These are phyloP conservation scores for Pungitius pungitius DNA, from an alignment of 2,113 vertebrate genomes.

Conservation along the genomic window DNA sequence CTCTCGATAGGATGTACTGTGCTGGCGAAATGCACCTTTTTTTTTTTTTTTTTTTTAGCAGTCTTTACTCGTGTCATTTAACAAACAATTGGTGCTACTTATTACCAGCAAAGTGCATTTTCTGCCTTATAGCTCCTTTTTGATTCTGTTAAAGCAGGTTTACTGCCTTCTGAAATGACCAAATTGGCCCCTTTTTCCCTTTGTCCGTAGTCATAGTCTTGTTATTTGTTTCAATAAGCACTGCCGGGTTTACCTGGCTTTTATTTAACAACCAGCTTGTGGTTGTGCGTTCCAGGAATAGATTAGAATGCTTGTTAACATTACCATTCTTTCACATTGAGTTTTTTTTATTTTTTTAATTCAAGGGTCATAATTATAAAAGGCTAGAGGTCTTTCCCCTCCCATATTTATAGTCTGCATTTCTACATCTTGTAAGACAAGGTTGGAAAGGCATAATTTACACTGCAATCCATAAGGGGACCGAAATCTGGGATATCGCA, in stretches of 20 bases:
- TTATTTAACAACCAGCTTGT: constrained; percentile 32
- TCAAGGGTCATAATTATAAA: neutral
- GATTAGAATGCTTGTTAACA: constrained; percentile 28
- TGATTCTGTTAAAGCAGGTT: constrained; percentile 62
- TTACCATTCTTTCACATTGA: constrained; percentile 31
- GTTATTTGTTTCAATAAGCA: constrained; percentile 40
- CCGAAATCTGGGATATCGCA: constrained; percentile 18
- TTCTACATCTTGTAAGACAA: constrained; percentile 34
- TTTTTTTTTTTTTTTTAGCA: neutral
- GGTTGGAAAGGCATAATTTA: constrained; percentile 38
- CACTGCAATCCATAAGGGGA: constrained; percentile 23
- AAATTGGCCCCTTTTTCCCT: constrained; percentile 36
- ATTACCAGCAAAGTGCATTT: constrained; percentile 69
- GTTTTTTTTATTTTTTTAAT: neutral
- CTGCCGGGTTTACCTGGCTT: constrained; percentile 58
- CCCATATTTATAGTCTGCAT: constrained; percentile 43
- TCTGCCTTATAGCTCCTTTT: constrained; percentile 58
- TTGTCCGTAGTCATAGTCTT: constrained; percentile 33
- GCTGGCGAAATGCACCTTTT: constrained; percentile 26
- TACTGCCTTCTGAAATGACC: constrained; percentile 71
- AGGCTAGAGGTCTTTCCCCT: constrained; percentile 21
- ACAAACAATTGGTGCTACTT: constrained; percentile 71
- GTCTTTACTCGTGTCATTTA: constrained; percentile 43
- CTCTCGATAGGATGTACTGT: constrained; percentile 4
- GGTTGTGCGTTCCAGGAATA: constrained; percentile 35